A percentile compares a stretch with the other conserved stretches of the same genome.
phyloP scores from a whole-genome alignment of 2,113 vertebrate genomes.

The Pitta sordida region DNA sequence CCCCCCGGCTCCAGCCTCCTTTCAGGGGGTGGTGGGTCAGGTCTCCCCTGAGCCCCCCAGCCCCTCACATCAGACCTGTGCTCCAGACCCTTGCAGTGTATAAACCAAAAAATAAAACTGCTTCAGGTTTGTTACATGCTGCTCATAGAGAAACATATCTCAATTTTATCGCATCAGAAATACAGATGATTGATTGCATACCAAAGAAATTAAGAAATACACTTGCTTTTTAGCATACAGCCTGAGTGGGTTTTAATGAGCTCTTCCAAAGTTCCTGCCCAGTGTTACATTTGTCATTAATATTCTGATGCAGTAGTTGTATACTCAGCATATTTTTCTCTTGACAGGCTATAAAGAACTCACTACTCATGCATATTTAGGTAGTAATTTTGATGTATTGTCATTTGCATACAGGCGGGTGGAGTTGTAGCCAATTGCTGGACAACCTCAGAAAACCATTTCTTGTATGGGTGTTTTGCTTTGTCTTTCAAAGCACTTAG shows the following conservation, averaged over 20 bases:
- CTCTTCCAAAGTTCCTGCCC: not conserved
- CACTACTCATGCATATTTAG: not conserved
- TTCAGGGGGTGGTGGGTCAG: too few species aligned
- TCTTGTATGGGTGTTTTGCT: not conserved
- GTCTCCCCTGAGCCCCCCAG: too few species aligned
- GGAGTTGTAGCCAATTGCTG: not conserved
- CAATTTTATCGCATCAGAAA: not conserved
- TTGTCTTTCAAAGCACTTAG: not conserved
- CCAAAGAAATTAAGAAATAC: not conserved
- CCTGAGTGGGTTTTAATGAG: not conserved
- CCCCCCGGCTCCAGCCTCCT: too few species aligned
- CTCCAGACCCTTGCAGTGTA: not conserved
- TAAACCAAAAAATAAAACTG: not conserved
- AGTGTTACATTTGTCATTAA: not conserved
- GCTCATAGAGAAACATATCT: not conserved
- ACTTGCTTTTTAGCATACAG: not conserved
- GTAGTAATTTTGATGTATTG: not conserved
- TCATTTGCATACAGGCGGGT: not conserved
- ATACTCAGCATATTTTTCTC: slow-evolving; percentile 16
- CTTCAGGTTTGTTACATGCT: not conserved
- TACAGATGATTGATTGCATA: not conserved
- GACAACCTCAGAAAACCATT: not conserved
- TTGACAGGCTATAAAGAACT: not conserved
- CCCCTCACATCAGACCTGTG: not conserved
- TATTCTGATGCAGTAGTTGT: not conserved